A percentile compares a stretch with the other conserved stretches of the same genome.
phyloP scores from a whole-genome alignment of 2,113 vertebrate genomes.

The Acrocephalus arundinaceus region DNA sequence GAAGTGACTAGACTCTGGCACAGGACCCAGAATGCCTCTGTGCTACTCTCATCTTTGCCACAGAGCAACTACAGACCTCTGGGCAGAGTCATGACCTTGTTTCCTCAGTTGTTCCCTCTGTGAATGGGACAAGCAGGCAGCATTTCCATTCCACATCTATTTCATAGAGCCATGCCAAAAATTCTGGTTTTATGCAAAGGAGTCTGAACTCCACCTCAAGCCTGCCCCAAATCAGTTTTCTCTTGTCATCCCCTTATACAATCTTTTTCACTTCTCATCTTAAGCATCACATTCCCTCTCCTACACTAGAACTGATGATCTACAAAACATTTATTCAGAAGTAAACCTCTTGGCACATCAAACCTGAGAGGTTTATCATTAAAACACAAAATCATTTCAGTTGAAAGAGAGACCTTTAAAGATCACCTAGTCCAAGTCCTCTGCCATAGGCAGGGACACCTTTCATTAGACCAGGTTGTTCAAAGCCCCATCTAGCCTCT shows the following conservation, averaged over 20 bases:
- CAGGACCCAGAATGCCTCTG: not conserved
- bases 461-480: not conserved
- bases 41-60: not conserved
- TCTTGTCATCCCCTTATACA: not conserved
- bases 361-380: not conserved
- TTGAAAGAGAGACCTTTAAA: not conserved
- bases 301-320: not conserved
- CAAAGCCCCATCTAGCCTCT: not conserved
- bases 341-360: not conserved
- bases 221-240: not conserved
- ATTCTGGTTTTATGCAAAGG: not conserved
- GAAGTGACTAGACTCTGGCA: not conserved
- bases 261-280: not conserved
- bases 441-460: not conserved
- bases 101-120: not conserved
- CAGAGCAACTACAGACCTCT: not conserved
- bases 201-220: not conserved
- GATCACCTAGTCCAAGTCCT: not conserved
- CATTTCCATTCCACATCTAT: not conserved
- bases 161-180: not conserved
- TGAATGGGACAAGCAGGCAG: not conserved
- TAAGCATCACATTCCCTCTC: not conserved
- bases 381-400: not conserved
- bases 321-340: not conserved
- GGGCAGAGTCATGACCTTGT: not conserved